Base-by-base conservation (phyloP, 2,888 invertebrate genomes). In the Masnerella sp. region DNA sequence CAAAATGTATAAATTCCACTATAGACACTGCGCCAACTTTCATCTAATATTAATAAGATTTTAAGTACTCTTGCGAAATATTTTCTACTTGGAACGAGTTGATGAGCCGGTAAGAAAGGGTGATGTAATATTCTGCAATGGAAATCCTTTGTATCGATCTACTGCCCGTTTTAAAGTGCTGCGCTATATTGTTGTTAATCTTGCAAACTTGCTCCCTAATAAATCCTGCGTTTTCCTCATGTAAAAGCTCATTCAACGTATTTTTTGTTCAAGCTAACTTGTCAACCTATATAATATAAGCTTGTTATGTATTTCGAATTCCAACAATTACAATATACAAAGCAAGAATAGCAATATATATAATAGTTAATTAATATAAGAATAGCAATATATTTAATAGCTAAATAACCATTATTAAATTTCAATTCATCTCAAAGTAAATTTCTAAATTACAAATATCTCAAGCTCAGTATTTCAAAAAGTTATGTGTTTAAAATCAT, bases 71-170 rank as follows among this genome's bases (percentile, higher is more conserved):
- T 12, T 8, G 20, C 18, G 18, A 18, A 61, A 40, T 40, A 49
- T 25, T 49, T 40, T 40, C 40, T 15, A 20, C 40, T 38, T 40
- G 45, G 15, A 5, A 14, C 8, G 18, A 58, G 22, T 40, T 58
- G 40, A 67, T 47, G 25, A 36, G 12, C n/a, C n/a, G 17, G 25
- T 22, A 45, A 28, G 47, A 49, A 67, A 49, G 18, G 56, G 58
- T 49, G 67, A 49, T 58, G 28, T 58, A 58, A 58, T 58, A 54
- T 51, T 62, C 51, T 42, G 34, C 22, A 49, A 58, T 42, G 51
- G 47, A 67, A 58, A 58, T 42, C 40, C 49, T 51, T 49, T 54
- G 30, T 49, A 58, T 67, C 42, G 56, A 67, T 58, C 34, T 49
- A 49, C 34, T 25, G 9, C 14, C 49, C 25, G 25, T 30, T 67